Conservation (phyloP, 2,888 invertebrate genomes). For the Charanyca ferruginea region DNA sequence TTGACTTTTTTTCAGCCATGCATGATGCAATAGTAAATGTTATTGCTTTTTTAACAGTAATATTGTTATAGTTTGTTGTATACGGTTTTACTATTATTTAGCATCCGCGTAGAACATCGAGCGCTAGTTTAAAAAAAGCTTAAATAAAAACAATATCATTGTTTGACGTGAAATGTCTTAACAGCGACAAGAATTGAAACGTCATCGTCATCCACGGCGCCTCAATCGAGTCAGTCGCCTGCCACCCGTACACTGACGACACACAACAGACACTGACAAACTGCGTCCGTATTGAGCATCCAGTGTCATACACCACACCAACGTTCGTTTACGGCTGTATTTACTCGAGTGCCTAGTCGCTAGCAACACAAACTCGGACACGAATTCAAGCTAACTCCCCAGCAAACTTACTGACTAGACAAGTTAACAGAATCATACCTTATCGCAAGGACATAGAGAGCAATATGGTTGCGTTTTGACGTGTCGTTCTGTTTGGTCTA, state of each 20-base stretch:
- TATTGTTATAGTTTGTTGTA: too few relatives aligned
- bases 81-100: too few relatives aligned
- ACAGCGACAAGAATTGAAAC: too few relatives aligned
- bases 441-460: slow-evolving; percentile 56
- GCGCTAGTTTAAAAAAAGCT: too few relatives aligned
- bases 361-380: slow-evolving; percentile 81
- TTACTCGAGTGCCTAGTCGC: slow-evolving; percentile 57
- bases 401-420: slow-evolving; percentile 61
- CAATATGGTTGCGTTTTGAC: slow-evolving; percentile 14
- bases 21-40: too few relatives aligned
- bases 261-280: not conserved
- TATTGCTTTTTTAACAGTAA: too few relatives aligned
- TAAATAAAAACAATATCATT: too few relatives aligned
- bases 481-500: slow-evolving; percentile 62
- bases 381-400: slow-evolving; percentile 77
- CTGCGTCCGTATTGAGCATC: not conserved
- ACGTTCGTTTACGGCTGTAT: not conserved
- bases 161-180: too few relatives aligned
- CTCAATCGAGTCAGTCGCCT: too few relatives aligned
- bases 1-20: too few relatives aligned
- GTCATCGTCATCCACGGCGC: too few relatives aligned
- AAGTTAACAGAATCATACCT: slow-evolving; percentile 49
- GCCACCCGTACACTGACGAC: slow-evolving; percentile 34
- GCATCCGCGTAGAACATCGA: too few relatives aligned
- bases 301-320: slow-evolving; percentile 19